Evolutionary conservation across 2,113 vertebrate genomes (phyloP).

Genomic region (Paramisgurnus dabryanus): DNA sequence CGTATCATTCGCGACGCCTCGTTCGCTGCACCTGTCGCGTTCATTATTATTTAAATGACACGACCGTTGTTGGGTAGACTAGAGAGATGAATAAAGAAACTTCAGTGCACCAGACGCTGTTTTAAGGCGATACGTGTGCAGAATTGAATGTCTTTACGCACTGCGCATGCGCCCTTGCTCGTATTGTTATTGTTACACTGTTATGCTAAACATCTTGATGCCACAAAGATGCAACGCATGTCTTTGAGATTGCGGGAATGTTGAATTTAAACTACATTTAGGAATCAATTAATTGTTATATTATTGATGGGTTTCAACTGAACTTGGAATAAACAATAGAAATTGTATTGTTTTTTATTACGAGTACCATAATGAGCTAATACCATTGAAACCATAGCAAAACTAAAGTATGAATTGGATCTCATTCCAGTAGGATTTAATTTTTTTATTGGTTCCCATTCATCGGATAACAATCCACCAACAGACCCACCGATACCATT

Average conservation of each 20-base stretch:
- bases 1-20: background rate
- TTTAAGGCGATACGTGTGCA: background rate
- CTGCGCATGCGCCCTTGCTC: background rate
- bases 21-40: slow-evolving; percentile 24
- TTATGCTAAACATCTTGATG: slow-evolving; percentile 14
- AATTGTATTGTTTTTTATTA: too few species aligned
- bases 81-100: slow-evolving; percentile 10
- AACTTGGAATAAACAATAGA: background rate
- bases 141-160: background rate
- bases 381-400: too few species aligned
- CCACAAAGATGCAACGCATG: background rate
- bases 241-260: background rate
- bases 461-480: too few species aligned
- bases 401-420: too few species aligned
- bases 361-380: too few species aligned
- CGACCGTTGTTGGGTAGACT: background rate
- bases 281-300: background rate
- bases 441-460: background rate
- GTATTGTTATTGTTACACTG: slow-evolving; percentile 4
- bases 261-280: background rate
- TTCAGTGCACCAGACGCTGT: background rate
- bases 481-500: too few species aligned
- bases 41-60: slow-evolving; percentile 9
- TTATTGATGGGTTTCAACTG: background rate
- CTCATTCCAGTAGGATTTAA: background rate